A percentile compares a stretch with the other conserved stretches of the same genome.
phyloP scores from a whole-genome alignment of 2,888 invertebrate species.

The Orchesellides sinensis region DNA sequence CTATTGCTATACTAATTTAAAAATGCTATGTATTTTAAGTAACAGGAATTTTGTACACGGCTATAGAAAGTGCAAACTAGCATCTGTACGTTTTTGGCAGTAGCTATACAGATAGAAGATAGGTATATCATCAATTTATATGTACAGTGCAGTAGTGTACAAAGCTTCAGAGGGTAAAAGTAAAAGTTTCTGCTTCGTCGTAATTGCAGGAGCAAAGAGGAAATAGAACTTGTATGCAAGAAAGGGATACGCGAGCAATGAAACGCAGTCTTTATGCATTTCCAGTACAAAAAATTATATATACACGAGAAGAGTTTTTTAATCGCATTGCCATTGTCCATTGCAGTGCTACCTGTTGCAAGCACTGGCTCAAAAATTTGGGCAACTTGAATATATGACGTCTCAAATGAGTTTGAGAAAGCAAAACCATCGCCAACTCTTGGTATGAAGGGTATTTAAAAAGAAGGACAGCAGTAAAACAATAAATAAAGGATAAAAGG shows the following conservation, averaged over 20 bases:
- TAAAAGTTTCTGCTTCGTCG: neutral
- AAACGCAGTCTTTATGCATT: slow-evolving; percentile 20
- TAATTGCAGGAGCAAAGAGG: no score
- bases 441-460: slow-evolving; percentile 42
- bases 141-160: neutral
- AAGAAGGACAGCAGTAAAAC: neutral
- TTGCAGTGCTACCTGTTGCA: slow-evolving; percentile 45
- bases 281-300: slow-evolving; percentile 29
- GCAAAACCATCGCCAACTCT: slow-evolving; percentile 41
- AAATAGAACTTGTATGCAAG: slow-evolving; percentile 21
- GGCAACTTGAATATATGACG: slow-evolving; percentile 33
- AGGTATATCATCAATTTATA: no score
- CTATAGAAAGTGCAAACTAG: no score
- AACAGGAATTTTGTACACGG: neutral
- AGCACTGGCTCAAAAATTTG: slow-evolving; percentile 58
- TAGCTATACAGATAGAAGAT: no score
- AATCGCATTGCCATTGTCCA: slow-evolving; percentile 51
- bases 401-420: slow-evolving; percentile 20
- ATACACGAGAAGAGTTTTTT: neutral
- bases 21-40: no score
- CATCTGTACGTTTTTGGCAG: slow-evolving; percentile 27
- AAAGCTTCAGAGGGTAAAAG: slow-evolving; percentile 14
- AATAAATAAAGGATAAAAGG: neutral
- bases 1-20: neutral
- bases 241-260: slow-evolving; percentile 15